Evolutionary conservation across 2,113 vertebrate genomes (phyloP), one percentile per base, ranked within the genome.

Genomic region (Chrysemys picta): DNA sequence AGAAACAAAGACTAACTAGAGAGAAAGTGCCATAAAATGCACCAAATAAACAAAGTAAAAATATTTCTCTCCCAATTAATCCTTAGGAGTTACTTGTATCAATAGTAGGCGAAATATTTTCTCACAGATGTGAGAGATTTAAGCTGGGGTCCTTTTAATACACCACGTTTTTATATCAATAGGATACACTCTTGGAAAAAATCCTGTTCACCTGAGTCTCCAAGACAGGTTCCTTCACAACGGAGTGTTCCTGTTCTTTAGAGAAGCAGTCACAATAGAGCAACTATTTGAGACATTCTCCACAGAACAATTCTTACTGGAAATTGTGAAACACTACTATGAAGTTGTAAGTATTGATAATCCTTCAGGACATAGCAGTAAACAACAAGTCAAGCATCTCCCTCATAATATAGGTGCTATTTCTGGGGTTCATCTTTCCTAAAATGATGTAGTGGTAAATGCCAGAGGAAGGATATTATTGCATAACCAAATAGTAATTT

Each of bases 351-450:
- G 80, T 29, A 38, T 11, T 6, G 16, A 62, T 75, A 1, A 2
- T 24, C 19, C 35, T 80, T 2, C 4, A 50, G 89, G 13, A 80
- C 7, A 13, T 0, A 53, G 24, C 4, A 84, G 16, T 65, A 45
- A 17, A 38, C 5, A 38, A 29, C 62, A 69, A 76, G 22, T 42
- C 21, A 76, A 76, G 10, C 10, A 78, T 47, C 45, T 27, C 62
- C 49, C 14, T 10, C 42, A 81, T 3, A 72, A 27, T 0, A 21
- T 0, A 84, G 0, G 0, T 12, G 27, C 6, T 0, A 1, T 31
- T 86, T 85, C 84, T 72, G 22, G 45, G n/a, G 89, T 50, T 85
- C 53, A 4, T 31, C 92, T 69, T 50, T 76, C 72, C 17, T 72
- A 72, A n/a, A 72, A 6, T 76, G 31, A 59, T 1, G 9, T 12